These are phyloP conservation scores for Ostrea denselamellosa DNA, from an alignment of 1,140 invertebrate species.

Conservation along the genomic window DNA sequence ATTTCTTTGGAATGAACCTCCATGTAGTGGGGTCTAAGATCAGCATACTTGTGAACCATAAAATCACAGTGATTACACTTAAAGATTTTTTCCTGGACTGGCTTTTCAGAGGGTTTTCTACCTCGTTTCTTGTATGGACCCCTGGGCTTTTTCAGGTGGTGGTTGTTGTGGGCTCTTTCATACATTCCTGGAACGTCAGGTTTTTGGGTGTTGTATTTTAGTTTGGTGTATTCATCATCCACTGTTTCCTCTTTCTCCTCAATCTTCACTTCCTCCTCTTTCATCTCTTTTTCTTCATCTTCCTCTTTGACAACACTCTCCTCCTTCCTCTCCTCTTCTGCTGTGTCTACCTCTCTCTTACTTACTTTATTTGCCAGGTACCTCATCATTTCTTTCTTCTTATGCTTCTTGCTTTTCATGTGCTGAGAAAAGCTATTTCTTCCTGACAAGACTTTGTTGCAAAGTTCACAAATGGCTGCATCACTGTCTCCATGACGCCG, in stretches of 20 bases:
- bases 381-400: slow-evolving; percentile 35
- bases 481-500: slow-evolving; percentile 58
- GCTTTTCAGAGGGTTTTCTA: slow-evolving; percentile 10
- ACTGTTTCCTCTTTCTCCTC: neutral
- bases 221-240: slow-evolving; percentile 1
- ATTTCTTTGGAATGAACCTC: slow-evolving; percentile 69
- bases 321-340: neutral
- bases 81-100: slow-evolving; percentile 54
- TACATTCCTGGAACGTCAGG: slow-evolving; percentile 14
- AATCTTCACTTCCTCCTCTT: neutral
- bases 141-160: slow-evolving; percentile 30
- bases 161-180: slow-evolving; percentile 18
- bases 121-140: neutral
- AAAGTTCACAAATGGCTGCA: slow-evolving; percentile 62
- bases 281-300: slow-evolving; percentile 17
- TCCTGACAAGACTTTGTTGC: slow-evolving; percentile 59
- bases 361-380: neutral
- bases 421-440: slow-evolving; percentile 52
- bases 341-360: neutral
- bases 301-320: slow-evolving; percentile 17
- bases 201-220: slow-evolving; percentile 15
- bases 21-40: slow-evolving; percentile 72
- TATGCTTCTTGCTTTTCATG: slow-evolving; percentile 30
- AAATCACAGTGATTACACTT: slow-evolving; percentile 74
- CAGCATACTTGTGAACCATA: slow-evolving; percentile 62